Conservation (phyloP, 2,113 vertebrate species). For the Ciconia stormi region DNA sequence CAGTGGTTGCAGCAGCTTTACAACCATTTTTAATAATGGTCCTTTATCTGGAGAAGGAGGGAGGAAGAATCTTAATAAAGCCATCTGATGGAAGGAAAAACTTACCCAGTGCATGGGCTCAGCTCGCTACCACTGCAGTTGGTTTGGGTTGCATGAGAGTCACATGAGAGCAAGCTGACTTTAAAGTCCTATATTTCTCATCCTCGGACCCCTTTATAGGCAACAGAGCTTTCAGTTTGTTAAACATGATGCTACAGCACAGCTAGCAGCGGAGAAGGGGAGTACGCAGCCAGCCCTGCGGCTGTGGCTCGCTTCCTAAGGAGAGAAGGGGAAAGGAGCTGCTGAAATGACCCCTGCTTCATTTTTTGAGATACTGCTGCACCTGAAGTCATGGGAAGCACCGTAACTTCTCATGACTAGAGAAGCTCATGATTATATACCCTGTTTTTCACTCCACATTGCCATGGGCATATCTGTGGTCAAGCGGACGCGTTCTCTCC, state of each 20-base stretch:
- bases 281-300: fast-evolving
- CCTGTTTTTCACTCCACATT: fast-evolving
- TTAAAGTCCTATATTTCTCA: background rate
- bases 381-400: background rate
- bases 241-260: background rate
- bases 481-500: background rate
- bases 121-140: background rate
- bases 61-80: background rate
- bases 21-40: background rate
- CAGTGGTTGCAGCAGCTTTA: background rate
- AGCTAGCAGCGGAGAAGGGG: background rate
- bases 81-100: background rate
- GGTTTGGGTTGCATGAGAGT: background rate
- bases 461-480: background rate
- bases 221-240: background rate
- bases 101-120: background rate
- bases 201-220: background rate
- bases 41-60: background rate
- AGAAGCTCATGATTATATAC: background rate
- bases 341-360: too few species aligned
- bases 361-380: background rate
- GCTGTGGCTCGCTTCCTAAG: fast-evolving
- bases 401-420: background rate
- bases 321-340: background rate
- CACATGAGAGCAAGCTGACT: background rate